These are phyloP conservation scores for Porphyrio hochstetteri DNA, from an alignment of 2,113 vertebrate species.

Conservation along the genomic window DNA sequence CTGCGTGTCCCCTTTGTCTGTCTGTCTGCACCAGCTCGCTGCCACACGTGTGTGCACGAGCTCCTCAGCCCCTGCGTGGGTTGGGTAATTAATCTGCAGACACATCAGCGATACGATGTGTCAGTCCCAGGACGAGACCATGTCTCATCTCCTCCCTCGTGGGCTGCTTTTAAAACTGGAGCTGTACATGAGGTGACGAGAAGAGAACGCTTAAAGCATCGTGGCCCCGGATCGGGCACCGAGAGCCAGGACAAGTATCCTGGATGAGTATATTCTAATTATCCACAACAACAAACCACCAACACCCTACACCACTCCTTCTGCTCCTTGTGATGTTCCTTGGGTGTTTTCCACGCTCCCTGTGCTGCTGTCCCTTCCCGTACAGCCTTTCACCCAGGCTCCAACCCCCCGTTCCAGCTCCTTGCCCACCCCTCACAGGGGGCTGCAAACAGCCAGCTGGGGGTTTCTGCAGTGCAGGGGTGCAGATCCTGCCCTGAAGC, in stretches of 20 bases:
- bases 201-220: neutral
- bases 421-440: neutral
- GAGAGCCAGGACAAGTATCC: accelerated
- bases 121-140: conserved; percentile 20
- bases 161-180: neutral
- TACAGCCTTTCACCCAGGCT: neutral
- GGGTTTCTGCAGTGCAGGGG: accelerated
- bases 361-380: neutral
- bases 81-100: neutral
- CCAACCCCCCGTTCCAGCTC: neutral
- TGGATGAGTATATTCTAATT: neutral
- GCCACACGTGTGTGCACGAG: neutral
- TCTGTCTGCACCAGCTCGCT: neutral
- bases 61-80: neutral
- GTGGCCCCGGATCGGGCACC: neutral
- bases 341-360: accelerated
- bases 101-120: neutral
- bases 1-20: accelerated
- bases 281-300: neutral
- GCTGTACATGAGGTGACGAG: neutral
- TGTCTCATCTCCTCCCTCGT: neutral
- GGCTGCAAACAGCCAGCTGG: neutral
- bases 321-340: neutral
- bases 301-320: neutral
- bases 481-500: neutral